Evolutionary conservation across 2,888 invertebrate species (phyloP), one percentile per base, ranked within the genome.

Genomic region (Dryococelus australis): DNA sequence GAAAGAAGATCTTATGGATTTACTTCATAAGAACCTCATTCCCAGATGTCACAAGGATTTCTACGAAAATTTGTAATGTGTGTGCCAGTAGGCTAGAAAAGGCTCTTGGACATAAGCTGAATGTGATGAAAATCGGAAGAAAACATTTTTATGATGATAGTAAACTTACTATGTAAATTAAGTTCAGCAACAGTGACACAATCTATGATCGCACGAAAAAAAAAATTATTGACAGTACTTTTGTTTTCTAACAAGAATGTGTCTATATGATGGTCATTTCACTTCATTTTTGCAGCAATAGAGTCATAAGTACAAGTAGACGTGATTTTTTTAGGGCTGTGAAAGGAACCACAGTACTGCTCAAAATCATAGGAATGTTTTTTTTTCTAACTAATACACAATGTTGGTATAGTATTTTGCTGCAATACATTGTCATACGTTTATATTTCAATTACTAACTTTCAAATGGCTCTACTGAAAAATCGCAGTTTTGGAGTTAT

Each of bases 1-100:
- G 79, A 79, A 79, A 83, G 83, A 28, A 79, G 79, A 83, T 43
- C 9, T 83, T 83, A 3, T 28, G 35, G 43, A 83, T 3, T 83
- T 83, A 35, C 83, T 83, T 28, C 28, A 83, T 35, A 28, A 83
- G 43, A 83, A 83, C 24, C 43, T 83, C 43, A 83, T 83, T 83
- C 20, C 83, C 28, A 83, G 9, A 28, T 27, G 28, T 28, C 43
- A 16, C 35, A 27, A 83, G 8, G 16, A 83, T 10, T 83, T 43
- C 43, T 83, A 83, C 43, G n/a, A 35, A 83, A 13, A 28, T 27
- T 83, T 83, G 83, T 83, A 27, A 83, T 65, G 6, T 65, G 65
- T 65, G n/a, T 65, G 24, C 65, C 65, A 16, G 65, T 24, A 65
- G 65, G n/a, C 20, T 65, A 65, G 10, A 47, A 65, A 5, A 65